Evolutionary conservation across 2,113 vertebrate species (phyloP).

Genomic region (Zapornia atra): DNA sequence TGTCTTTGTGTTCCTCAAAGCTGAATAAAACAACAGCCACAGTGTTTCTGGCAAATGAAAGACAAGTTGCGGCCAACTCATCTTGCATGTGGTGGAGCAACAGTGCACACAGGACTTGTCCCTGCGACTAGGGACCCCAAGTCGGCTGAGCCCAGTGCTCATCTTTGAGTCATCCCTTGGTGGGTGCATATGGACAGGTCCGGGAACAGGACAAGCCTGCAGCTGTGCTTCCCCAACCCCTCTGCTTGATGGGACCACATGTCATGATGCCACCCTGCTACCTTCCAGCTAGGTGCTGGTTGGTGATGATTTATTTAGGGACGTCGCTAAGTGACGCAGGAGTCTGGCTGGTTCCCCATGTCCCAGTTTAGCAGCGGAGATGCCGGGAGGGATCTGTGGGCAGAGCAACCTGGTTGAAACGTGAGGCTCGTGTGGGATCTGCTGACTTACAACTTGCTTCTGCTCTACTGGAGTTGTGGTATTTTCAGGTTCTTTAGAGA

Average conservation of each 20-base stretch:
- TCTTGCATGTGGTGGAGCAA: neutral
- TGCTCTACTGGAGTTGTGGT: neutral
- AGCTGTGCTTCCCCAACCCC: neutral
- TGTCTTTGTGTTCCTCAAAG: neutral
- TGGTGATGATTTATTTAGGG: neutral
- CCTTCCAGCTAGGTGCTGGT: neutral
- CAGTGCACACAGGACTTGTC: rapidly evolving
- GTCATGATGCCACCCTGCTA: rapidly evolving
- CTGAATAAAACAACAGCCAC: neutral
- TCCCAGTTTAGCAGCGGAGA: neutral
- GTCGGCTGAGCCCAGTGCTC: neutral
- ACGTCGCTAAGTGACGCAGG: neutral
- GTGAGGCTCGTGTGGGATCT: neutral
- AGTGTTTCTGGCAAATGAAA: neutral
- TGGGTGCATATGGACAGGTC: neutral
- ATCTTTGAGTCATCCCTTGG: neutral
- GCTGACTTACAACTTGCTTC: neutral
- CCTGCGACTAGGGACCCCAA: rapidly evolving
- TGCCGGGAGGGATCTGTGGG: neutral
- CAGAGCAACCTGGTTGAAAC: neutral
- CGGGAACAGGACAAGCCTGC: neutral
- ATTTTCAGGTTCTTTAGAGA: neutral
- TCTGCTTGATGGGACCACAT: rapidly evolving
- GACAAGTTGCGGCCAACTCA: neutral
- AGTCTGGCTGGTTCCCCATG: neutral